Base-by-base conservation (phyloP, 2,113 vertebrate species). In the Neogale vison region DNA sequence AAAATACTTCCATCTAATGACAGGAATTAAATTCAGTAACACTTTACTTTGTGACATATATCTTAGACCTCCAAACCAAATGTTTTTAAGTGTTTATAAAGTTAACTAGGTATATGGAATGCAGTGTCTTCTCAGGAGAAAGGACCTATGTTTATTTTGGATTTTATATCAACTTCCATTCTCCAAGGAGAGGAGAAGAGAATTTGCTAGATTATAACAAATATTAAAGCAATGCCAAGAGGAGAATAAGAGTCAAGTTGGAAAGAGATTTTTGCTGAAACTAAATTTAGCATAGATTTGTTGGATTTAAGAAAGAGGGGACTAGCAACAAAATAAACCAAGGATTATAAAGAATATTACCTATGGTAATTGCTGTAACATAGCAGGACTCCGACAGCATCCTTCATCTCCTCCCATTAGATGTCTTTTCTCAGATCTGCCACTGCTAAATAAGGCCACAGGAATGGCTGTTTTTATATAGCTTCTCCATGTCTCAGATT, bases 161-260 rank as follows among this genome's bases (percentile, higher is more conserved):
- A 86, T 84, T 91, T 97, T 97, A 97, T 81, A 95, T 72, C 59
- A 92, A 52, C 90, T 98, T 97, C 93, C 84, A 96, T 95, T 98
- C 88, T 96, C 59, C 69, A 31, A 31, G 34, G 45, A 67, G 18
- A 88, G 23, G 92, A 17, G 21, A 14, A 36, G 86, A 98, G 13
- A 95, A 1, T 0, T 55, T 98, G 74, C 82, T 96, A 95, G 50
- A 80, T 98, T 95, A 92, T 59, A 95, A 72, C 15, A 95, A 7
- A 93, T 63, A 97, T 94, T 95, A 96, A 98, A 98, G 88, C 42
- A 52, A 96, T 63, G 2, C 36, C 96, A 95, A 31, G 65, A 88
- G 82, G 90, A 97, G 94, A 95, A 93, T 97, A 97, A 98, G 97
- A 98, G 13, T 87, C 14, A 93, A 90, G 47, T 96, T 24, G 8